Evolutionary conservation across 1,140 invertebrate genomes (phyloP), one percentile per base, ranked within the genome.

Genomic region (Wiebesia pumilae): DNA sequence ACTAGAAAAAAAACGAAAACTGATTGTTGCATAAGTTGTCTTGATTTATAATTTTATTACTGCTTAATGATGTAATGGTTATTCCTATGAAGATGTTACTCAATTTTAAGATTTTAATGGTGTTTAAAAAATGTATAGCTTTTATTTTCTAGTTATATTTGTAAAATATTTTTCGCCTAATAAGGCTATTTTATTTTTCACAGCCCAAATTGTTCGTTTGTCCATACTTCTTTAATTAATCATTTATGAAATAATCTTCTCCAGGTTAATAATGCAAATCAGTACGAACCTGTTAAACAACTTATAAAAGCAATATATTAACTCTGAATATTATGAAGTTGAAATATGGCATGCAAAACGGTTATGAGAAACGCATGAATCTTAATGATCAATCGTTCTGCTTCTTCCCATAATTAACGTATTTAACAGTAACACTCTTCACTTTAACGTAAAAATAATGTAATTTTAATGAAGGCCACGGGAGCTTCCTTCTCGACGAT

Each of bases 391-490:
- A 78, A 78, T 78, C 75, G n/a, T 30, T 54, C 24, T 24, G 1
- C 16, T 38, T 38, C 33, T 12, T 58, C 0, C 9, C 1, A 35
- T 47, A 79, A 58, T 58, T 79, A 14, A 58, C n/a, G 47, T 14
- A 19, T 30, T 58, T 81, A 65, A 81, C 35, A 19, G 35, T 54
- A 40, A 38, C 16, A 81, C 27, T 43, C 40, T 81, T 10, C 21
- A n/a, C 40, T 65, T 9, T 69, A 81, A 81, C 38, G 40, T 69
- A 24, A 19, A 69, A 30, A 47, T 43, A 81, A 81, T 81, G 62
- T 69, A 0, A 54, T 33, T 81, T 69, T 81, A 81, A 81, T 65
- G 80, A 69, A 69, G 27, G 62, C 21, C 4, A 10, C 54, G 35
- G 0, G 24, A 24, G 19, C 51, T 0, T 58, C 10, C 16, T 4